A percentile compares a stretch with the other conserved stretches of the same genome.
Conservation (phyloP, 2,113 vertebrate species). For the Calidris pugnax region DNA sequence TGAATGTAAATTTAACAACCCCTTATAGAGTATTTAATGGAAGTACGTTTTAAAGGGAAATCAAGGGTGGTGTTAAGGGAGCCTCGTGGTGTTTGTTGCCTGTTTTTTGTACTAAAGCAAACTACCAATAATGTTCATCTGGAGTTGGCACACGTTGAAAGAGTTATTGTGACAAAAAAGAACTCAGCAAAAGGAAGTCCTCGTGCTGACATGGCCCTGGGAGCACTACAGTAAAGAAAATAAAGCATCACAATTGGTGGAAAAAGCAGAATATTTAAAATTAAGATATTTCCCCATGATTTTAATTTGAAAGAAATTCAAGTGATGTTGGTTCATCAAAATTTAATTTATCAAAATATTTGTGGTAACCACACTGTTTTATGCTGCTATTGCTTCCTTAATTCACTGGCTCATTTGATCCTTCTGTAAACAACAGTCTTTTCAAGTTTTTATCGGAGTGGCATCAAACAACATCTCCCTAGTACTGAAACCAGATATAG, state of each 20-base stretch:
- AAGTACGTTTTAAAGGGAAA: not conserved
- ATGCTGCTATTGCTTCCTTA: not conserved
- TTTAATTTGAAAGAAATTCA: constrained; percentile 2
- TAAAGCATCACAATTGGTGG: not conserved
- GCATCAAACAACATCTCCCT: not conserved
- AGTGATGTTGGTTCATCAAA: not conserved
- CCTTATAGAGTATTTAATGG: not conserved
- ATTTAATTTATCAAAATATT: not conserved
- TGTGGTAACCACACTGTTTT: not conserved
- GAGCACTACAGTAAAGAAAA: not conserved
- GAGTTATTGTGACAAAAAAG: constrained; percentile 14
- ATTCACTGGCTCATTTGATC: not conserved
- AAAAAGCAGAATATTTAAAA: constrained; percentile 23
- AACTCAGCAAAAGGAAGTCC: constrained; percentile 29
- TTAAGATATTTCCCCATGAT: not conserved
- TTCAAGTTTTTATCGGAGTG: not conserved
- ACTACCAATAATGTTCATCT: not conserved
- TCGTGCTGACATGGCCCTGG: not conserved
- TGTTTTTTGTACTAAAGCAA: not conserved
- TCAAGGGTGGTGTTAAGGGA: not conserved
- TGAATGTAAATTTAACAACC: not conserved
- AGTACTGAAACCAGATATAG: not conserved
- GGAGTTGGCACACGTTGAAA: constrained; percentile 14
- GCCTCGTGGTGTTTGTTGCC: not conserved
- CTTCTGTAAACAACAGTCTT: not conserved